These are phyloP conservation scores for Heptranchias perlo DNA, from an alignment of 2,113 vertebrate species.

Conservation along the genomic window DNA sequence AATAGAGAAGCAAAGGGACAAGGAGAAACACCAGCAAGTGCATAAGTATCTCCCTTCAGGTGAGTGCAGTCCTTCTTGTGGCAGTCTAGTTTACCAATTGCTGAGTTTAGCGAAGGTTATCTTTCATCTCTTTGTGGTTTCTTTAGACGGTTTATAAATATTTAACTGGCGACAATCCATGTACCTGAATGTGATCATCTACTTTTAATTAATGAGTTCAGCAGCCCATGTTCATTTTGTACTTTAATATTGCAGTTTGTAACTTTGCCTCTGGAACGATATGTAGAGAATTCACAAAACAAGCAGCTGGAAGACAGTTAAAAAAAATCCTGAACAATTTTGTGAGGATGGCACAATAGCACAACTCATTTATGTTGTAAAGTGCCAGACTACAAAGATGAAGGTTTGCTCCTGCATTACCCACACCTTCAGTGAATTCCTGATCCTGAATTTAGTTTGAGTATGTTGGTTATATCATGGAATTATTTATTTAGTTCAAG, in stretches of 20 bases:
- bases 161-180: constrained; percentile 12
- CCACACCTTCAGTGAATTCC: neutral
- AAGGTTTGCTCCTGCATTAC: neutral
- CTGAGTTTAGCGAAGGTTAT: neutral
- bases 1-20: neutral
- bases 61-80: neutral
- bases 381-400: neutral
- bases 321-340: neutral
- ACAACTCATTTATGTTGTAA: neutral
- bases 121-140: constrained; percentile 24
- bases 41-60: neutral
- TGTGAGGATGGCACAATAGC: neutral
- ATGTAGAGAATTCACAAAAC: neutral
- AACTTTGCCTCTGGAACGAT: neutral
- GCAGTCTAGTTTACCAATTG: neutral
- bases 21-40: neutral
- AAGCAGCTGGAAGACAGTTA: neutral
- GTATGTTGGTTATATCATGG: neutral
- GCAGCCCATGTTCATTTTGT: neutral
- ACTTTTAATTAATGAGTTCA: constrained; percentile 14
- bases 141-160: neutral
- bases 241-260: neutral
- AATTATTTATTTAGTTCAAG: neutral
- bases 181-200: constrained; percentile 11
- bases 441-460: neutral